Evolutionary conservation across 1,140 invertebrate species (phyloP).

Genomic region (Lepidotrigona ventralis): DNA sequence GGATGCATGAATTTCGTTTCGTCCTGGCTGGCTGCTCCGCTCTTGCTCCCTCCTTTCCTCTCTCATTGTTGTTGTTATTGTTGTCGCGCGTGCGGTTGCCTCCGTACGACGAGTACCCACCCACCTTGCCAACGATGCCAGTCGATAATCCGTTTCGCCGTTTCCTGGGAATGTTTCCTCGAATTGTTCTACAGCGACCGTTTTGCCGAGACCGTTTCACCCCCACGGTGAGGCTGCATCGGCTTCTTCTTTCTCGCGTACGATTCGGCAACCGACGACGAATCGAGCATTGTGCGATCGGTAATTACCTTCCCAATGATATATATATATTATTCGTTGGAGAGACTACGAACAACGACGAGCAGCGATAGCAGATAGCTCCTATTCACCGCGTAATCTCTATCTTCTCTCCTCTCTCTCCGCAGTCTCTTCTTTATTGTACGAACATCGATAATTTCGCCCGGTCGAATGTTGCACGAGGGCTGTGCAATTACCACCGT

Average conservation of each 20-base stretch:
- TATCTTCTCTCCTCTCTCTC: too few relatives aligned
- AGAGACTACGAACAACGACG: not conserved
- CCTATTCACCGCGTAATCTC: not conserved
- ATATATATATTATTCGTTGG: not conserved
- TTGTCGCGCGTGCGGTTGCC: conserved; percentile 23
- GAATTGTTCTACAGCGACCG: conserved; percentile 1
- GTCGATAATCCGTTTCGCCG: conserved; percentile 37
- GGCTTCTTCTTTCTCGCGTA: not conserved
- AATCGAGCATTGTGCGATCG: not conserved
- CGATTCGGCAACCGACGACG: not conserved
- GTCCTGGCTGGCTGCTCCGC: not conserved
- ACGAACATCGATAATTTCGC: not conserved
- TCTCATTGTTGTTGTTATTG: conserved; percentile 30
- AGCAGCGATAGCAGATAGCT: not conserved
- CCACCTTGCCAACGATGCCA: not conserved
- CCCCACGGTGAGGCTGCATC: not conserved
- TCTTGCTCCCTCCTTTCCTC: not conserved
- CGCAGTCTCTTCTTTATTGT: not conserved
- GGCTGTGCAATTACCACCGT: not conserved
- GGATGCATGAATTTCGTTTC: conserved; percentile 45
- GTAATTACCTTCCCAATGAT: not conserved
- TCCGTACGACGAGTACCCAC: not conserved
- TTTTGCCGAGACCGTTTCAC: not conserved
- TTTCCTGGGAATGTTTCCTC: not conserved
- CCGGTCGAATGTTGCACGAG: not conserved